Conservation (phyloP, 2,113 vertebrate genomes). For the Sprattus sprattus region DNA sequence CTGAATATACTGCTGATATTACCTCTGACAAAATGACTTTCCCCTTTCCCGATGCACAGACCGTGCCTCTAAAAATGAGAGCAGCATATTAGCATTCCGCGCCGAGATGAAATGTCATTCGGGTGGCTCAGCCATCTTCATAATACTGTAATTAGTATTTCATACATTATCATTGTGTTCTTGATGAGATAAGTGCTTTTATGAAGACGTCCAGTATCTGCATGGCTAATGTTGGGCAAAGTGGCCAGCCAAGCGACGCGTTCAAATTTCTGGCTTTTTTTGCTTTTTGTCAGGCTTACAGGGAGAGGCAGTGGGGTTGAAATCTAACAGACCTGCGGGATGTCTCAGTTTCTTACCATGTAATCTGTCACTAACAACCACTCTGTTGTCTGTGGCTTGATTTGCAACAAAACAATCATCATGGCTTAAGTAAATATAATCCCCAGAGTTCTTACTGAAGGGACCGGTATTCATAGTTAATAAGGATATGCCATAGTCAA, state of each 20-base stretch:
- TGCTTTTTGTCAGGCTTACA: neutral
- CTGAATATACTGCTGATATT: neutral
- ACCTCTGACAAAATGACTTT: constrained; percentile 20
- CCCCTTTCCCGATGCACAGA: constrained; percentile 42
- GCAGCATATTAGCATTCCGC: constrained; percentile 72
- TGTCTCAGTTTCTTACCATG: neutral
- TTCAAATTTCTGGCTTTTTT: constrained; percentile 63
- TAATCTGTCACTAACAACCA: neutral
- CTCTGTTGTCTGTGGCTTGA: neutral
- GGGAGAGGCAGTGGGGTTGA: neutral
- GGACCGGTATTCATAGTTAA: too few species aligned
- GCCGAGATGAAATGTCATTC: constrained; percentile 75
- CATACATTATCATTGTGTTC: constrained; percentile 77
- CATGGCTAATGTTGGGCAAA: constrained; percentile 66
- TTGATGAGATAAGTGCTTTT: constrained; percentile 81
- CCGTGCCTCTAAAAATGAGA: constrained; percentile 59
- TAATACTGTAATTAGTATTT: constrained; percentile 83
- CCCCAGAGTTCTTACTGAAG: neutral
- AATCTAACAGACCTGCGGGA: neutral
- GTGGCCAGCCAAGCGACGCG: constrained; percentile 70
- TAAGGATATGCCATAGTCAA: too few species aligned
- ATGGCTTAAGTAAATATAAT: neutral
- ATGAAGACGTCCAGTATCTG: constrained; percentile 74
- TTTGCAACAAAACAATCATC: neutral
- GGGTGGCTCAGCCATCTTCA: constrained; percentile 74